phyloP scores from a whole-genome alignment of 1,140 invertebrate species.

The Penaeus chinensis region DNA sequence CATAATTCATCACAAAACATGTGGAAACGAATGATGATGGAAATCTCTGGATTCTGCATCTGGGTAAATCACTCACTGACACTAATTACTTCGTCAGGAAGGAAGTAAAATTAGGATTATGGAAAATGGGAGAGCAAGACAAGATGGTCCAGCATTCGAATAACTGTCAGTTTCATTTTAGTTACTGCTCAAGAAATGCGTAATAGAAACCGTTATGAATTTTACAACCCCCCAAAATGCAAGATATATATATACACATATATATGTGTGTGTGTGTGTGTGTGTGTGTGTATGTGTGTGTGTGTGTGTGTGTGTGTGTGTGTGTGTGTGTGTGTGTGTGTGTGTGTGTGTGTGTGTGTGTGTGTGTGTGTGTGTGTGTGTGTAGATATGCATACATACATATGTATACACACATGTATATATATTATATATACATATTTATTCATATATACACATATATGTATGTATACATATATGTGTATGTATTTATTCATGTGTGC shows the following conservation, averaged over 20 bases:
- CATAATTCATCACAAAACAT: no score
- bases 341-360: no score
- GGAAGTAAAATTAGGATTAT: no score
- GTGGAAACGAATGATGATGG: no score
- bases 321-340: not conserved
- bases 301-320: not conserved
- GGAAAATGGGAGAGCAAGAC: no score
- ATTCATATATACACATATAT: not conserved
- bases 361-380: no score
- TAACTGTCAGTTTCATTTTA: no score
- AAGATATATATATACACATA: not conserved
- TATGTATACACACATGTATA: not conserved
- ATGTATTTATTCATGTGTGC: not conserved
- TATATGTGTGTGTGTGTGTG: not conserved
- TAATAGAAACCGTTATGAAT: not conserved
- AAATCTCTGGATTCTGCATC: no score
- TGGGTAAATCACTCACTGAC: no score
- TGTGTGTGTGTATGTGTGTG: not conserved
- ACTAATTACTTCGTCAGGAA: no score
- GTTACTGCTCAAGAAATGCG: not conserved
- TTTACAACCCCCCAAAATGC: not conserved
- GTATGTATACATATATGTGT: not conserved
- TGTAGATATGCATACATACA: no score
- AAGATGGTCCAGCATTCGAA: no score
- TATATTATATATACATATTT: constrained; percentile 14